Evolutionary conservation across 1,140 invertebrate genomes (phyloP).

Genomic region (Platorchestia sp.): DNA sequence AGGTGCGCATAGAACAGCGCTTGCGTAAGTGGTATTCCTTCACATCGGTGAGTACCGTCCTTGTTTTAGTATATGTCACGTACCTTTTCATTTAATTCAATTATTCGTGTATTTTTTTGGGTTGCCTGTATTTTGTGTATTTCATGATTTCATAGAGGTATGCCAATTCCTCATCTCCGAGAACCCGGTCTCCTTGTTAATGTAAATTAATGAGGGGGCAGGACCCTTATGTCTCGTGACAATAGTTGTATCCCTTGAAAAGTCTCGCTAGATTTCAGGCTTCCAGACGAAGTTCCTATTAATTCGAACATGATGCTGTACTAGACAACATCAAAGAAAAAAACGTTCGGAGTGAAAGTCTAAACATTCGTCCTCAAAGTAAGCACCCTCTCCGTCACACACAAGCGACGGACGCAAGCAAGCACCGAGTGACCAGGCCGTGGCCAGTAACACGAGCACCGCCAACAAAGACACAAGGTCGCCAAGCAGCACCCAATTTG

Average conservation of each 20-base stretch:
- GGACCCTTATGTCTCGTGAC: neutral
- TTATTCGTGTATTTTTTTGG: too few relatives aligned
- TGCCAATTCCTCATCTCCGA: too few relatives aligned
- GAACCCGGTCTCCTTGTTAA: too few relatives aligned
- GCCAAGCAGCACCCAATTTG: neutral
- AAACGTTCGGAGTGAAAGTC: neutral
- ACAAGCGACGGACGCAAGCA: neutral
- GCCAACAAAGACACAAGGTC: neutral
- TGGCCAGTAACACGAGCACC: neutral
- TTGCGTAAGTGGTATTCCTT: too few relatives aligned
- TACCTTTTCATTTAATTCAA: too few relatives aligned
- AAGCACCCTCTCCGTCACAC: neutral
- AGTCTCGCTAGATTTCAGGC: neutral
- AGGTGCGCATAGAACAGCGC: too few relatives aligned
- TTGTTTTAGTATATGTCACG: too few relatives aligned
- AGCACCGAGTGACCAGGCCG: neutral
- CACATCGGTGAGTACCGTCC: too few relatives aligned
- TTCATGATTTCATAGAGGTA: too few relatives aligned
- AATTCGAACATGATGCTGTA: neutral
- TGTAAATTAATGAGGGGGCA: too few relatives aligned
- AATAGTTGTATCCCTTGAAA: neutral
- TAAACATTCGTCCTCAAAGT: neutral
- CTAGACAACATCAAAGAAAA: neutral
- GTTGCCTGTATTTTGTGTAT: too few relatives aligned
- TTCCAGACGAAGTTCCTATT: neutral